A percentile compares a stretch with the other conserved stretches of the same genome.
These are phyloP conservation scores for Pseudopodoces humilis DNA, from an alignment of 2,113 vertebrate genomes.

Conservation along the genomic window DNA sequence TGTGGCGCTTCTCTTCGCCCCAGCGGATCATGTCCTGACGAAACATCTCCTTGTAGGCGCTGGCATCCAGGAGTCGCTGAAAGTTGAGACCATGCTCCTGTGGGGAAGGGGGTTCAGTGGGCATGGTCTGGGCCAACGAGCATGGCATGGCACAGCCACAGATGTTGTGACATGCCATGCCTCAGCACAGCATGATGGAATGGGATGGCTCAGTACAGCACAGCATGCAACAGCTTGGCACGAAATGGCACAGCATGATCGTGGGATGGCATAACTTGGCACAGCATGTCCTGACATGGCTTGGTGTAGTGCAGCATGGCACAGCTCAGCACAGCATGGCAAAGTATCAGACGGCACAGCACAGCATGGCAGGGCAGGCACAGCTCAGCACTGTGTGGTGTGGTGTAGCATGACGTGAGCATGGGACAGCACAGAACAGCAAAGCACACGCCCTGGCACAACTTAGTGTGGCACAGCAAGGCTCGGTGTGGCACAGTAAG, in stretches of 20 bases:
- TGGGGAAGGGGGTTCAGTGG: not conserved
- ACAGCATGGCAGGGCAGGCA: fast-evolving
- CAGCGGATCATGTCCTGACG: slow-evolving; percentile 89
- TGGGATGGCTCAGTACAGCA: not conserved
- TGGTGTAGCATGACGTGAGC: not conserved
- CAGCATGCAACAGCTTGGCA: not conserved
- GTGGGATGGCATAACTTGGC: no score
- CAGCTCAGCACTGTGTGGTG: not conserved
- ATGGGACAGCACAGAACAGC: not conserved
- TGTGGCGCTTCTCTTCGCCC: slow-evolving; percentile 79
- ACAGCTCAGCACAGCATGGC: not conserved
- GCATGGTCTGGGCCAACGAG: fast-evolving
- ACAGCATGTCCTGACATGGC: not conserved
- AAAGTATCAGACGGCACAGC: not conserved
- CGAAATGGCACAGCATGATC: fast-evolving
- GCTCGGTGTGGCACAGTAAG: not conserved
- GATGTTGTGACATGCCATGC: not conserved
- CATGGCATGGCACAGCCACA: fast-evolving
- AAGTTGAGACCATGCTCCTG: slow-evolving; percentile 85
- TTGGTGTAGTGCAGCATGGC: not conserved
- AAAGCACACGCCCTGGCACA: not conserved
- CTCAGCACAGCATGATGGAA: not conserved
- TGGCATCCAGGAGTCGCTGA: slow-evolving; percentile 80
- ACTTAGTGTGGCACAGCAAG: not conserved
- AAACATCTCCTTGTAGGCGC: slow-evolving; percentile 83